Evolutionary conservation across 2,797 vertebrate genomes (phyloP).

Genomic region (Arrhamphus sclerolepis): DNA sequence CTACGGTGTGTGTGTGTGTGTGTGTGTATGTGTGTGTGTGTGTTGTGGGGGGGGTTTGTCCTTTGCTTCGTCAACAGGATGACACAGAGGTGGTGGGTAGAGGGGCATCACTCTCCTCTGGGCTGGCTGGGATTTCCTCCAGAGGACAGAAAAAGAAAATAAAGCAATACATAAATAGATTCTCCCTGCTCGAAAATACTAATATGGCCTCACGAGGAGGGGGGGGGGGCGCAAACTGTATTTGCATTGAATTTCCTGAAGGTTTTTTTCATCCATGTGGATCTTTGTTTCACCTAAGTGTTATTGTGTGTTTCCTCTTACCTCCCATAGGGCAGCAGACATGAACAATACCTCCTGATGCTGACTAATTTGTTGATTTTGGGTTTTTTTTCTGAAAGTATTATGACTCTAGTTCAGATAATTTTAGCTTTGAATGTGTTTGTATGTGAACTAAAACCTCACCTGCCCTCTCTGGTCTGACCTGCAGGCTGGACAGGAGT

Average conservation of each 20-base stretch:
- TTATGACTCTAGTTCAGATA: constrained; percentile 29
- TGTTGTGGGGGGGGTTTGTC: constrained; percentile 9
- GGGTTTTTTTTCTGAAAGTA: constrained; percentile 24
- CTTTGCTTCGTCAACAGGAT: constrained; percentile 74
- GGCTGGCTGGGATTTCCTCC: constrained; percentile 69
- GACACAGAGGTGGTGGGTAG: constrained; percentile 56
- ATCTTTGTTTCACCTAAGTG: constrained; percentile 56
- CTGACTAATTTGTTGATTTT: constrained; percentile 46
- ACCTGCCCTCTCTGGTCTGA: constrained; percentile 32
- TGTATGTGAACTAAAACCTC: too few relatives aligned
- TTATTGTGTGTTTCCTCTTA: constrained; percentile 36
- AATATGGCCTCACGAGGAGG: constrained; percentile 31
- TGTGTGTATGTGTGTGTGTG: too few relatives aligned
- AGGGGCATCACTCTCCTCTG: constrained; percentile 61
- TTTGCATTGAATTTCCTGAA: constrained; percentile 63
- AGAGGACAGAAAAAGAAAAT: constrained; percentile 67
- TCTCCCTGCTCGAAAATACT: constrained; percentile 53
- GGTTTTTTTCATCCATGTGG: constrained; percentile 50
- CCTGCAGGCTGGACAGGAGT: constrained; percentile 84
- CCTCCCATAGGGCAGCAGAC: constrained; percentile 49
- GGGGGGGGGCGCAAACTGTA: constrained; percentile 17
- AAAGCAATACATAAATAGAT: constrained; percentile 71
- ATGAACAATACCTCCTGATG: constrained; percentile 49
- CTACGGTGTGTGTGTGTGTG: constrained; percentile 8
- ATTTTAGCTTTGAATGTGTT: constrained; percentile 12